Percentiles rank a stretch among this genome's conserved stretches.
Evolutionary conservation across 2,113 vertebrate species (phyloP).

Genomic region (Varanus salvator): DNA sequence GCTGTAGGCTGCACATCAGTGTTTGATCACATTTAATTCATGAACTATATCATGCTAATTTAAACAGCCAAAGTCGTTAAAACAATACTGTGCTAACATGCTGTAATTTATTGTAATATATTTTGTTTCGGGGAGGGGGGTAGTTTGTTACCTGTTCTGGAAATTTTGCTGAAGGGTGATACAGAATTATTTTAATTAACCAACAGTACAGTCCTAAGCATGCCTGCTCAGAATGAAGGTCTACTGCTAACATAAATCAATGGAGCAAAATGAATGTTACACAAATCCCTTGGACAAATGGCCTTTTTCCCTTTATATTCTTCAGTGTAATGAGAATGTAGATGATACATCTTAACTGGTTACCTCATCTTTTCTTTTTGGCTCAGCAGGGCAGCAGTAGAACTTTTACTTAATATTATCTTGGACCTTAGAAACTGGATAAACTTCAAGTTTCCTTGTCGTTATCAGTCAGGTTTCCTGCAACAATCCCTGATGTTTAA

Average conservation of each 20-base stretch:
- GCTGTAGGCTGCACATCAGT: not conserved
- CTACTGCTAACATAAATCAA: not conserved
- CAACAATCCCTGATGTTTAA: not conserved
- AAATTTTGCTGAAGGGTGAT: not conserved
- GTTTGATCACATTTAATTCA: not conserved
- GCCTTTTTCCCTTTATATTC: not conserved
- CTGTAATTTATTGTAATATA: not conserved
- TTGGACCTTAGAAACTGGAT: not conserved
- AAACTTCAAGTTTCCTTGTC: not conserved
- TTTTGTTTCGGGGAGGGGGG: not conserved
- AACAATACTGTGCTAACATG: not conserved
- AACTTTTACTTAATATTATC: not conserved
- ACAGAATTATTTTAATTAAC: too few species aligned
- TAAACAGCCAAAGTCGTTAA: not conserved
- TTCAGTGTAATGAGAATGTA: not conserved
- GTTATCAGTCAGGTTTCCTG: not conserved
- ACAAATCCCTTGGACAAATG: not conserved
- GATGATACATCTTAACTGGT: not conserved
- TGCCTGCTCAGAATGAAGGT: too few species aligned
- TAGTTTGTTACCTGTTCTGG: not conserved
- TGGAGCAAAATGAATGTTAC: not conserved
- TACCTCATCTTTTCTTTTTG: not conserved
- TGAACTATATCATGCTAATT: not conserved
- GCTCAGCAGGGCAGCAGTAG: not conserved
- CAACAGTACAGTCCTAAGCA: too few species aligned